Conservation (phyloP, 2,113 vertebrate species). For the Pan paniscus region DNA sequence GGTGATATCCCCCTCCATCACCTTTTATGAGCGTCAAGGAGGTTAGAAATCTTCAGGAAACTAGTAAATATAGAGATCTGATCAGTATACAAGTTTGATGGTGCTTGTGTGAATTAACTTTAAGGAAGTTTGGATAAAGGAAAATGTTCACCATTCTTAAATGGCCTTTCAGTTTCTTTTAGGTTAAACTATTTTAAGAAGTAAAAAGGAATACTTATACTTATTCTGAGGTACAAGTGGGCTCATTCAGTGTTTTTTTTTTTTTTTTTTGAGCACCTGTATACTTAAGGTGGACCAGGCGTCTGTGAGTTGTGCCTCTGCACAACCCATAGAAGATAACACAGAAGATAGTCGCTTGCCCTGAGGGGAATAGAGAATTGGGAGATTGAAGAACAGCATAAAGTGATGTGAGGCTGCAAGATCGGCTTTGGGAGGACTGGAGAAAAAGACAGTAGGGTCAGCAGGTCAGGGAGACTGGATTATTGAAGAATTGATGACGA, state of each 20-base stretch:
- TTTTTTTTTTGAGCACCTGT: background rate
- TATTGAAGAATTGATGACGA: background rate
- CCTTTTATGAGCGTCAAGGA: background rate
- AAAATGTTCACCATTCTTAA: background rate
- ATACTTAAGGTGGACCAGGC: background rate
- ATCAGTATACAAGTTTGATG: background rate
- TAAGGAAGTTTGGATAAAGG: background rate
- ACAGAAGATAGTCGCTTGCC: background rate
- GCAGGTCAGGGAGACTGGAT: background rate
- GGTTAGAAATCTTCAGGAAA: background rate
- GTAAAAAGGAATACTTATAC: background rate
- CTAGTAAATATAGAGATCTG: slow-evolving; percentile 26
- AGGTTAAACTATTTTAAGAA: background rate
- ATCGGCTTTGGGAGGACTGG: background rate
- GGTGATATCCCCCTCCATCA: background rate
- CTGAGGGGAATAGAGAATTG: background rate
- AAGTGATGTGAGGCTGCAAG: background rate
- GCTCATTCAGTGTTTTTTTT: background rate
- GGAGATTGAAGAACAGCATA: background rate
- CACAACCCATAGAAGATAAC: too few relatives aligned
- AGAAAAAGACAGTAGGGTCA: background rate
- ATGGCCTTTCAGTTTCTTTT: background rate
- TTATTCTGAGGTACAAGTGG: background rate
- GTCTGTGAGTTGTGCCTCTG: background rate
- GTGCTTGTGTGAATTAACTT: background rate